Base-by-base conservation (phyloP, 1,140 invertebrate genomes). In the Drosophila erecta region DNA sequence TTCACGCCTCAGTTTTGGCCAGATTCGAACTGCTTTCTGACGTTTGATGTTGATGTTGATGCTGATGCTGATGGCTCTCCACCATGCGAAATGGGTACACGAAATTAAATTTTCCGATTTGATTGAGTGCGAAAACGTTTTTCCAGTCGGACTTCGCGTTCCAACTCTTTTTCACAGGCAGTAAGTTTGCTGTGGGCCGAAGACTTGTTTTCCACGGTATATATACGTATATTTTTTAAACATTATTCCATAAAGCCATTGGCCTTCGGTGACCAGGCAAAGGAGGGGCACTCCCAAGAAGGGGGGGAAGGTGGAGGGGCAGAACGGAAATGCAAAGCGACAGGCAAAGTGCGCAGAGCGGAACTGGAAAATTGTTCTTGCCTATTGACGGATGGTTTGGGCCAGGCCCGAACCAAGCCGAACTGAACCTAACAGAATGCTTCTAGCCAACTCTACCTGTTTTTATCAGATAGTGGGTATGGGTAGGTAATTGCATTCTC, bases 241-340 rank as follows among this genome's bases (percentile, higher is more conserved):
- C 37, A 64, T 65, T 47, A 69, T 70, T 69, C 43, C 43, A 69
- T 57, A 85, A 46, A 80, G 81, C 81, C 81, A 85, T 70, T 86
- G 81, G 81, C 81, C 81, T 85, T 80, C 81, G 60, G 5, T 85
- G 81, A 80, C 81, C 81, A 79, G 44, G 33, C 15, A 24, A 33
- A 46, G 38, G 24, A 30, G 27, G 27, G 7, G 7, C 27, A 7
- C 27, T 8, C 7, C 22, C 22, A 24, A 20, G 3, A 35, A 4
- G 11, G 35, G 11, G 35, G 12, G 17, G 11, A 22, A 30, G 54
- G 41, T 33, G 14, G 35, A 35, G 55, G 37, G 64, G n/a, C 62
- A 70, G 64, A 70, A 70, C 66, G 66, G 66, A 70, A 70, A 70
- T 70, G 66, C 66, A 70, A 69, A 70, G 66, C 66, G 66, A 70